Evolutionary conservation across 2,888 invertebrate species (phyloP), one percentile per base, ranked within the genome.

Genomic region (Trissolcus japonicus): DNA sequence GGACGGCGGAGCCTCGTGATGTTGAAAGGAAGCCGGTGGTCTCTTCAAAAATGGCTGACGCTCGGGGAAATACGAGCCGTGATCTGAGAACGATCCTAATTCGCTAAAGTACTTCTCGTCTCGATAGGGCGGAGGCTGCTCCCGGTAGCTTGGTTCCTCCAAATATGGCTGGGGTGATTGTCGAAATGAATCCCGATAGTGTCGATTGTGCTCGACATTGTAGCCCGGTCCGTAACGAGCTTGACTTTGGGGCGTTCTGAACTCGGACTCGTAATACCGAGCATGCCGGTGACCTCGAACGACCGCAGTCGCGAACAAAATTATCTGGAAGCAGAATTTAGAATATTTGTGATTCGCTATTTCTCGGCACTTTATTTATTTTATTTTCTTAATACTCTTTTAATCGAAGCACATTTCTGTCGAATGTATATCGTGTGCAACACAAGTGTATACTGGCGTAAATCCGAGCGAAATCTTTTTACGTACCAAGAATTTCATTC

Each of bases 301-400:
- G 62, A 81, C 79, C 76, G 81, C 67, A 19, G 78, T 74, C 76
- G 81, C 80, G 40, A 82, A 63, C 61, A 86, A 55, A 54, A 85
- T 72, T 21, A 83, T 80, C 86, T 87, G 79, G 17, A 63, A 46
- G 6, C 14, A 46, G 46, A 46, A 16, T 46, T 46, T 46, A 7
- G 9, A 35, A 35, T 35, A 11, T 35, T 35, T 7, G 9, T 35
- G 35, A 35, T 35, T 35, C 35, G 35, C 6, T 7, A 2, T 35
- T 11, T 35, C 35, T 35, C 35, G 1, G 2, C 35, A 11, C 11
- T 35, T 35, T 35, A 1, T 9, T 11, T 9, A 11, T 35, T 35
- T 11, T 2, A 1, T 7, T 11, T 11, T 35, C 9, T 35, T 9
- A 2, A 19, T 35, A 4, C 35, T 35, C 35, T 35, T 35, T 11